phyloP scores from a whole-genome alignment of 53 echinoderm and acorn worm species.

The Mesocentrotus franciscanus region DNA sequence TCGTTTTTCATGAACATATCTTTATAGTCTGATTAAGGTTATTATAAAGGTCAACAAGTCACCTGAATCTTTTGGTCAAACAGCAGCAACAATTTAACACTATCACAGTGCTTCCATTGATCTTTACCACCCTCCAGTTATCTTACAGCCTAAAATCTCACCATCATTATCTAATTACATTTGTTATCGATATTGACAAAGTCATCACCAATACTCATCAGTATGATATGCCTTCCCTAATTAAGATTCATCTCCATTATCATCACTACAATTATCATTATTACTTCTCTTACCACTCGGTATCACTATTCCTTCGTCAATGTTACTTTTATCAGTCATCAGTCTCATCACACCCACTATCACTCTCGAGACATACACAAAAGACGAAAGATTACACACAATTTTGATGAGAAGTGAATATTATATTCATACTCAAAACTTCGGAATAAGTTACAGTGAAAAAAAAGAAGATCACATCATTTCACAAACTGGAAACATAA shows the following conservation, averaged over 20 bases:
- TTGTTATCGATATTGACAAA: not conserved
- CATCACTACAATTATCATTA: not conserved
- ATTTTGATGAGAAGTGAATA: conserved; percentile 28
- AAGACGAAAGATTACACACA: not conserved
- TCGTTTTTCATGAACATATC: too few species aligned
- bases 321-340: too few species aligned
- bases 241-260: too few species aligned
- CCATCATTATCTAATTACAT: not conserved
- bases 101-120: too few species aligned
- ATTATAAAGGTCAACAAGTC: too few species aligned
- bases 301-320: too few species aligned
- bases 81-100: too few species aligned
- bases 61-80: too few species aligned
- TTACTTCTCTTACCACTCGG: not conserved
- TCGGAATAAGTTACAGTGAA: conserved; percentile 46
- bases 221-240: too few species aligned
- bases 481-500: conserved; percentile 52
- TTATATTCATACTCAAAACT: conserved; percentile 38
- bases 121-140: too few species aligned
- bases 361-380: not conserved
- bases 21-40: too few species aligned
- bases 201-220: not conserved
- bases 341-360: not conserved
- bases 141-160: too few species aligned
- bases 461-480: conserved; percentile 30